Conservation (phyloP, 2,797 vertebrate species). For the Hemibagrus guttatus region DNA sequence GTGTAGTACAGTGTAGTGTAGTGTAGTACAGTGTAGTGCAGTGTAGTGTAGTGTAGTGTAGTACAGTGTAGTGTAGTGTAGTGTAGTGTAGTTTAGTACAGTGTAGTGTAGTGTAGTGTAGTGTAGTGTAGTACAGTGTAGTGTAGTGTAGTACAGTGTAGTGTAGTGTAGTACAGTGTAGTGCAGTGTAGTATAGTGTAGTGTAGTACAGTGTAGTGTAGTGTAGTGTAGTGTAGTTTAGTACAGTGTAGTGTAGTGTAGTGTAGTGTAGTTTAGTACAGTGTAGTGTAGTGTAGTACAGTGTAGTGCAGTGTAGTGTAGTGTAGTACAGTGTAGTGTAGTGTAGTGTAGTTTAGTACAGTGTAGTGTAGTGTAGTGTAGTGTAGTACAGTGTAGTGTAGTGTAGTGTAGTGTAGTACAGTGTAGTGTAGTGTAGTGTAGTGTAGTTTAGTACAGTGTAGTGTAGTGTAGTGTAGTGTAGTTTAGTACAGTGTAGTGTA, state of each 20-base stretch:
- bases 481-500: too few relatives aligned
- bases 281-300: background rate
- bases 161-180: background rate
- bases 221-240: too few relatives aligned
- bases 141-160: background rate
- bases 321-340: background rate
- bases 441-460: background rate
- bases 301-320: background rate
- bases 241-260: too few relatives aligned
- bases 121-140: background rate
- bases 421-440: background rate
- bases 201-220: background rate
- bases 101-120: background rate
- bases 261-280: too few relatives aligned
- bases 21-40: too few relatives aligned
- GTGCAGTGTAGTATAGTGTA: background rate
- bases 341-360: background rate
- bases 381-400: background rate
- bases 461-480: too few relatives aligned
- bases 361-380: background rate
- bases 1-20: background rate
- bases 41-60: background rate
- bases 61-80: background rate
- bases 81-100: background rate
- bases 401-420: background rate